Evolutionary conservation across 2,797 vertebrate genomes (phyloP).

Genomic region (Platyrinchus mystaceus): DNA sequence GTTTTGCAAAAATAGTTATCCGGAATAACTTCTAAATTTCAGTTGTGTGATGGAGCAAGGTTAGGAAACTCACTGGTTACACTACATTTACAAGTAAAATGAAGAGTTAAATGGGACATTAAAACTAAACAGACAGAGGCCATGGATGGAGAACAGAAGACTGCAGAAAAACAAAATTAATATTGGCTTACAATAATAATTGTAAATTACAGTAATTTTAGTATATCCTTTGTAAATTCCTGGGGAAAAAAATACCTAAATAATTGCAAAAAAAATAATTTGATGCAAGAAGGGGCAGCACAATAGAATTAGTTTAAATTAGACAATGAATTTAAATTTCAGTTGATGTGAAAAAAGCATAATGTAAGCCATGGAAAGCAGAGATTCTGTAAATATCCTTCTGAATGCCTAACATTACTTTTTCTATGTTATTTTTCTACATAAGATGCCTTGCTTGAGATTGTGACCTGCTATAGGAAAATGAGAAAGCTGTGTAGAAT

Average conservation of each 20-base stretch:
- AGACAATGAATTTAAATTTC: background rate
- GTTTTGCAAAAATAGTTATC: background rate
- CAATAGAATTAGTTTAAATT: background rate
- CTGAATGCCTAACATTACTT: background rate
- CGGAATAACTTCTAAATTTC: background rate
- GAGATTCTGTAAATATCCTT: background rate
- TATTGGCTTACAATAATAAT: background rate
- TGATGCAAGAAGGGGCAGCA: background rate
- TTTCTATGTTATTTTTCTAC: background rate
- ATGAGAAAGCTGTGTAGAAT: background rate
- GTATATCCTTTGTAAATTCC: background rate
- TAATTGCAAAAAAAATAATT: background rate
- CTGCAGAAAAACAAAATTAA: background rate
- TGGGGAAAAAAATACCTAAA: background rate
- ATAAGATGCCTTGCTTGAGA: background rate
- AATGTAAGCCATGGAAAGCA: background rate
- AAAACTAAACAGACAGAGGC: background rate
- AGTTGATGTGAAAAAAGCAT: background rate
- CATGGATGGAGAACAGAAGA: background rate
- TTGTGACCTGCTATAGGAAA: background rate
- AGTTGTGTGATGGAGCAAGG: background rate
- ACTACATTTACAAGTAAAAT: background rate
- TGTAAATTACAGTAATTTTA: background rate
- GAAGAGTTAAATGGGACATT: background rate
- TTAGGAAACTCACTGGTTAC: background rate